phyloP scores from a whole-genome alignment of 2,888 invertebrate genomes.

The Barypeithes pellucidus region DNA sequence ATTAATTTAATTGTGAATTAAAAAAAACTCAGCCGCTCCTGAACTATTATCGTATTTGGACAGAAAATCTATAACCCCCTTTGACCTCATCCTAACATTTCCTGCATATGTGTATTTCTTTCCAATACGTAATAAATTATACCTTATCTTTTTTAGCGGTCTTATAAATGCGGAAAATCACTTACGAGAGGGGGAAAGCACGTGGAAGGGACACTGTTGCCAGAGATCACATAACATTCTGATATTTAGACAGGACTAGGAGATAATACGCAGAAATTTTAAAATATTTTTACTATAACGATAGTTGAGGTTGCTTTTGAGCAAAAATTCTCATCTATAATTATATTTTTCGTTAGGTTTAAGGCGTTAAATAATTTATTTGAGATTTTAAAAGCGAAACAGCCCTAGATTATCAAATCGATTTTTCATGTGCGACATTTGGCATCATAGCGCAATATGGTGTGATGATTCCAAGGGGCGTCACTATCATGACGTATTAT shows the following conservation, averaged over 20 bases:
- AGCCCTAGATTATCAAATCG: no score
- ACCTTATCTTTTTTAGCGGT: no score
- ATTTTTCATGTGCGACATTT: neutral
- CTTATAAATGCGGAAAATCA: constrained; percentile 8
- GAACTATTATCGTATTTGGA: no score
- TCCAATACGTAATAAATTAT: neutral
- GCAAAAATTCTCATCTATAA: no score
- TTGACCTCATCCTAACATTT: constrained; percentile 2
- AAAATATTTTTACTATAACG: no score
- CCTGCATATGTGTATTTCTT: neutral
- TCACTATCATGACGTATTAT: constrained; percentile 27
- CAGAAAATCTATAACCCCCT: constrained; percentile 1
- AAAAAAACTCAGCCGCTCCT: no score
- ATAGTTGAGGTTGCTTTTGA: neutral
- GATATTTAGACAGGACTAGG: neutral
- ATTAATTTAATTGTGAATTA: no score
- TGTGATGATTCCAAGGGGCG: constrained; percentile 43
- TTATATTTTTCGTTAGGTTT: no score
- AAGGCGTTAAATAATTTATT: no score
- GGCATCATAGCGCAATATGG: constrained; percentile 32
- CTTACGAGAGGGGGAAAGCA: neutral
- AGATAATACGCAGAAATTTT: neutral
- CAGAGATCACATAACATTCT: neutral
- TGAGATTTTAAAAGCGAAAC: no score
- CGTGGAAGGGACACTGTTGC: neutral